Conservation (phyloP, 1,140 invertebrate species). For the Musca vetustissima region DNA sequence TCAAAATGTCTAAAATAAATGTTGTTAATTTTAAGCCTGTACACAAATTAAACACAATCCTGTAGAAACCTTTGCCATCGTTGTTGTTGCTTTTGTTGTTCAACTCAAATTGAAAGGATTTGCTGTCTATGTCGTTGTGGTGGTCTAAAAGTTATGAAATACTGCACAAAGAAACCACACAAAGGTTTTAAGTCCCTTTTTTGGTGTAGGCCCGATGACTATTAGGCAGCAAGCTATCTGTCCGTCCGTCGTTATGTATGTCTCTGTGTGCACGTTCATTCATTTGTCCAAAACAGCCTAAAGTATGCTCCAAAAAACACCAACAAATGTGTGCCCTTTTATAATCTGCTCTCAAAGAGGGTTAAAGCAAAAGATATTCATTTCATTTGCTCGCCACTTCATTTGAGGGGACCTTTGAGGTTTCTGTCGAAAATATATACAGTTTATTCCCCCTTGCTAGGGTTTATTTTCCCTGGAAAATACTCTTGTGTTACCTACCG, state of each 20-base stretch:
- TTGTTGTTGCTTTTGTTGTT: too few relatives aligned
- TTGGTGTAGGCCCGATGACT: neutral
- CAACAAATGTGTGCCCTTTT: too few relatives aligned
- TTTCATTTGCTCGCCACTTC: neutral
- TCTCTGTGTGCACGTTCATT: too few relatives aligned
- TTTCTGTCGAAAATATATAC: neutral
- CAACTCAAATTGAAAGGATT: too few relatives aligned
- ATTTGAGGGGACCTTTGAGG: neutral
- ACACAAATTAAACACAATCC: too few relatives aligned
- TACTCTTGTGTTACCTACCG: neutral
- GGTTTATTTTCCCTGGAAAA: neutral
- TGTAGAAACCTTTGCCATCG: too few relatives aligned
- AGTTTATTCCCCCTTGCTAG: neutral
- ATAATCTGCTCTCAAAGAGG: neutral
- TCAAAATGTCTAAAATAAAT: neutral
- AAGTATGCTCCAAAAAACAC: too few relatives aligned
- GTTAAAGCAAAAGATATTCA: neutral
- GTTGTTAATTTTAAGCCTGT: too few relatives aligned
- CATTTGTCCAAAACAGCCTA: too few relatives aligned
- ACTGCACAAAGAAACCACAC: slow-evolving; percentile 1
- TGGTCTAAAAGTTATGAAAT: neutral
- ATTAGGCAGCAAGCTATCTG: too few relatives aligned
- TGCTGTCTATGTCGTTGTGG: neutral
- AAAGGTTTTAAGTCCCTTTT: slow-evolving; percentile 2
- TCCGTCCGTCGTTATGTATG: too few relatives aligned